Percentiles rank a stretch among this genome's conserved stretches.
Evolutionary conservation across 2,888 invertebrate genomes (phyloP).

Genomic region (Isoperla grammatica): DNA sequence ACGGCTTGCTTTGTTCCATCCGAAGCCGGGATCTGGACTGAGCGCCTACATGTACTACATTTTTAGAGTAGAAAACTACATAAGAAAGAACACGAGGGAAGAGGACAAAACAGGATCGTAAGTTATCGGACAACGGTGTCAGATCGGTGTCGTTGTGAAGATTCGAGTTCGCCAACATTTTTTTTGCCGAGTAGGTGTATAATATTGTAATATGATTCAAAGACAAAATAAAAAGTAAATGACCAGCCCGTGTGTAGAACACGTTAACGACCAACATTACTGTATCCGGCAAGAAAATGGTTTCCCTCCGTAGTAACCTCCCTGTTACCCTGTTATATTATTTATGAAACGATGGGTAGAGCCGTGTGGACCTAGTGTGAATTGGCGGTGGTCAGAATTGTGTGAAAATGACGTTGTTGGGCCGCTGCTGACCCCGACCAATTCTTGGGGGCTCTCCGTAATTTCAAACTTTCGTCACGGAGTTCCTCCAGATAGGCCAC

Average conservation of each 20-base stretch:
- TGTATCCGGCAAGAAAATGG: too few species aligned
- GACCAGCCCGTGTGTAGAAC: too few species aligned
- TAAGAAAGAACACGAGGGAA: background rate
- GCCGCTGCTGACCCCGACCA: conserved; percentile 12
- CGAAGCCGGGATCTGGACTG: background rate
- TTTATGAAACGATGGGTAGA: background rate
- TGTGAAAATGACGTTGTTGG: conserved; percentile 10
- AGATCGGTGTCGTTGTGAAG: background rate
- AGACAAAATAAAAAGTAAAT: too few species aligned
- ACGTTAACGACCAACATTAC: too few species aligned
- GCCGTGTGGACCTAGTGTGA: background rate
- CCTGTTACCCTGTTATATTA: background rate
- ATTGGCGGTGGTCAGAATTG: conserved; percentile 13
- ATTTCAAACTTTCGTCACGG: conserved; percentile 6
- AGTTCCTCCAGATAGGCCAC: background rate
- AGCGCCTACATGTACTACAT: background rate
- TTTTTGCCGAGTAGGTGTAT: background rate
- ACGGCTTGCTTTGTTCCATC: background rate
- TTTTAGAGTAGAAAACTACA: background rate
- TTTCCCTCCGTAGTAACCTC: too few species aligned
- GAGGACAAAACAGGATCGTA: conserved; percentile 1
- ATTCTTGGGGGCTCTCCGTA: conserved; percentile 1
- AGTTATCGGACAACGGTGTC: background rate
- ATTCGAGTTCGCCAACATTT: background rate
- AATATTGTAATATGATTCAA: background rate